Percentiles rank a stretch among this genome's conserved stretches.
Conservation (phyloP, 2,888 invertebrate genomes). For the Agrilus cyanescens region DNA sequence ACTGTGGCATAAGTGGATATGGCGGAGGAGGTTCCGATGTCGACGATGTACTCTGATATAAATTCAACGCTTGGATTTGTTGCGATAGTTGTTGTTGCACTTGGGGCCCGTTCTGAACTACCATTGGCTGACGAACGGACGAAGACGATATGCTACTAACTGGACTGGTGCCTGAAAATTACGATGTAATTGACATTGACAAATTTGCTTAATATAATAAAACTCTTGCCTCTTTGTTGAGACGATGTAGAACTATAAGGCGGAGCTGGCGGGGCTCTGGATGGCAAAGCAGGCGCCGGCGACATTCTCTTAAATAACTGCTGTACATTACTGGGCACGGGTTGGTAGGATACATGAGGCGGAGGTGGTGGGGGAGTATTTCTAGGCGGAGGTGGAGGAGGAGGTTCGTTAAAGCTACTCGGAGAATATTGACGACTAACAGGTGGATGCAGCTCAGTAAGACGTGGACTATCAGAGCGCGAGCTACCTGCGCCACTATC, state of each 20-base stretch:
- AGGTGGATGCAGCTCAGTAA: conserved; percentile 52
- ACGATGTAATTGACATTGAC: background rate
- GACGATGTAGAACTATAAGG: conserved; percentile 27
- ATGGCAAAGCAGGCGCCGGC: conserved; percentile 57
- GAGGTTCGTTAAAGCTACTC: conserved; percentile 41
- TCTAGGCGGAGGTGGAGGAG: conserved; percentile 43
- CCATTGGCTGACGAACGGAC: conserved; percentile 58
- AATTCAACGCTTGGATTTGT: conserved; percentile 75
- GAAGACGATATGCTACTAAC: conserved; percentile 37
- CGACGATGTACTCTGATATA: conserved; percentile 53
- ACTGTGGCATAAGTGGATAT: conserved; percentile 41
- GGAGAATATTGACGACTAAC: conserved; percentile 63
- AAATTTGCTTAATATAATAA: background rate
- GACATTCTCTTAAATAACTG: conserved; percentile 68
- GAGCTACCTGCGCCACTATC: conserved; percentile 84
- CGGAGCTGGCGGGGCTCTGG: conserved; percentile 54
- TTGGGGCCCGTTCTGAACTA: conserved; percentile 67
- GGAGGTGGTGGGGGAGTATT: conserved; percentile 57
- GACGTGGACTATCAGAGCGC: conserved; percentile 77
- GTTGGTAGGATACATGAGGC: conserved; percentile 40
- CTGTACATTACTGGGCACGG: conserved; percentile 53
- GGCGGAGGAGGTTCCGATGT: conserved; percentile 49
- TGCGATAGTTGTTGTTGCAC: conserved; percentile 78
- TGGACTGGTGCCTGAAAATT: conserved; percentile 48
- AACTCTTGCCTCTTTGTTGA: conserved; percentile 22